Percentiles rank a stretch among this genome's conserved stretches.
phyloP scores from a whole-genome alignment of 2,797 vertebrate genomes.

The Amphiprion clarkii region DNA sequence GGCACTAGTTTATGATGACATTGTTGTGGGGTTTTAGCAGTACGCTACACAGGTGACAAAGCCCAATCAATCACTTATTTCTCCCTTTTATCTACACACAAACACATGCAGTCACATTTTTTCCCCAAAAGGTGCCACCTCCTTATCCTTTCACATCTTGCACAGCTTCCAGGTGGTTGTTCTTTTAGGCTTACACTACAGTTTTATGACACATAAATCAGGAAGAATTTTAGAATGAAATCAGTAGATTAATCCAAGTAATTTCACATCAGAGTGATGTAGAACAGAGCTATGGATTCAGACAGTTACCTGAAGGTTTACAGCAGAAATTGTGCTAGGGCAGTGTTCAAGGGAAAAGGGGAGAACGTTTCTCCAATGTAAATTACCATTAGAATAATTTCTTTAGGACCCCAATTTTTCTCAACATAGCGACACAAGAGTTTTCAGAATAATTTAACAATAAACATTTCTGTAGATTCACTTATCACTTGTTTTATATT shows the following conservation, averaged over 20 bases:
- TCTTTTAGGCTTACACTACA: slow-evolving; percentile 52
- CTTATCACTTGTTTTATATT: not conserved
- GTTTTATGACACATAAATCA: slow-evolving; percentile 50
- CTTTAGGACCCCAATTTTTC: not conserved
- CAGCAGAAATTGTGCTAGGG: slow-evolving; percentile 7
- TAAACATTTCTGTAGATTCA: slow-evolving; percentile 4
- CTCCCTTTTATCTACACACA: slow-evolving; percentile 24
- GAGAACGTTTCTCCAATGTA: not conserved
- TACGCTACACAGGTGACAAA: slow-evolving; percentile 34
- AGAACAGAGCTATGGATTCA: slow-evolving; percentile 49
- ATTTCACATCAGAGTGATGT: slow-evolving; percentile 74
- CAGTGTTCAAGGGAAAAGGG: slow-evolving; percentile 15
- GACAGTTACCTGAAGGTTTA: slow-evolving; percentile 47
- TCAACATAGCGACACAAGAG: not conserved
- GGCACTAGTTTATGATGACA: slow-evolving; percentile 55
- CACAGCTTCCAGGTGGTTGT: slow-evolving; percentile 48
- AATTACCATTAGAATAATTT: slow-evolving; percentile 24
- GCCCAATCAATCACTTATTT: slow-evolving; percentile 55
- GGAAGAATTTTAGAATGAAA: slow-evolving; percentile 51
- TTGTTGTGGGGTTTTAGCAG: slow-evolving; percentile 53
- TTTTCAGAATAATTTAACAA: not conserved
- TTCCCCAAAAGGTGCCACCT: not conserved
- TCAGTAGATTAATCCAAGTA: slow-evolving; percentile 54
- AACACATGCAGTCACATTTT: slow-evolving; percentile 1
- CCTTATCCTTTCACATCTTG: slow-evolving; percentile 42